phyloP scores from a whole-genome alignment of 2,113 vertebrate genomes.

The Aegithalos caudatus region DNA sequence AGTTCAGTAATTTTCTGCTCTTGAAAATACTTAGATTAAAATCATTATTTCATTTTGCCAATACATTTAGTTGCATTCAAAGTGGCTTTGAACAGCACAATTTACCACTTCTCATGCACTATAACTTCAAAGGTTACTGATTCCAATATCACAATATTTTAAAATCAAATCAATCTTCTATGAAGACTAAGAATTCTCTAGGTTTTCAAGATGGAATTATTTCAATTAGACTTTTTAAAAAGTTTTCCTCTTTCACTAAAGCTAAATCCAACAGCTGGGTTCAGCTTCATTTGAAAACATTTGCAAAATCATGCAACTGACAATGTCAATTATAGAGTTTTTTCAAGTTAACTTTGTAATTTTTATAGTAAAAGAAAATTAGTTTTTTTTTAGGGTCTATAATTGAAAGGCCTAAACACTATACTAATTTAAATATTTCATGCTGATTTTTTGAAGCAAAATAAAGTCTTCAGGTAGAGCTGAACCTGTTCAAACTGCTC shows the following conservation, averaged over 20 bases:
- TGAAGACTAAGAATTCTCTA: background rate
- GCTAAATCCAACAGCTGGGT: background rate
- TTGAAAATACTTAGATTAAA: background rate
- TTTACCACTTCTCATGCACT: background rate
- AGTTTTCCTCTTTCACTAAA: background rate
- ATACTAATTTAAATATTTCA: background rate
- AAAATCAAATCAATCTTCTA: background rate
- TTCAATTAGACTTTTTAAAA: background rate
- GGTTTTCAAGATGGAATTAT: background rate
- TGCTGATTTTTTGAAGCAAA: background rate
- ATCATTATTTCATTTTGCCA: background rate
- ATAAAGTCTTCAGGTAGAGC: background rate
- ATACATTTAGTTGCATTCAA: background rate
- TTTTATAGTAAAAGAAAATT: background rate
- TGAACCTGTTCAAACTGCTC: background rate
- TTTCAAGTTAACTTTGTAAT: background rate
- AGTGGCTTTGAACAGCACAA: background rate
- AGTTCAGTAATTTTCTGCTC: background rate
- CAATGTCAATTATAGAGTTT: fast-evolving
- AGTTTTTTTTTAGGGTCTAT: background rate
- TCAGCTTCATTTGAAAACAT: background rate
- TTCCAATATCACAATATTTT: background rate
- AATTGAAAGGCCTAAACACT: background rate
- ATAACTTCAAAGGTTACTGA: background rate
- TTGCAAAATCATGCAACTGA: background rate